Evolutionary conservation across 2,888 invertebrate genomes (phyloP).

Genomic region (Formica aserva): DNA sequence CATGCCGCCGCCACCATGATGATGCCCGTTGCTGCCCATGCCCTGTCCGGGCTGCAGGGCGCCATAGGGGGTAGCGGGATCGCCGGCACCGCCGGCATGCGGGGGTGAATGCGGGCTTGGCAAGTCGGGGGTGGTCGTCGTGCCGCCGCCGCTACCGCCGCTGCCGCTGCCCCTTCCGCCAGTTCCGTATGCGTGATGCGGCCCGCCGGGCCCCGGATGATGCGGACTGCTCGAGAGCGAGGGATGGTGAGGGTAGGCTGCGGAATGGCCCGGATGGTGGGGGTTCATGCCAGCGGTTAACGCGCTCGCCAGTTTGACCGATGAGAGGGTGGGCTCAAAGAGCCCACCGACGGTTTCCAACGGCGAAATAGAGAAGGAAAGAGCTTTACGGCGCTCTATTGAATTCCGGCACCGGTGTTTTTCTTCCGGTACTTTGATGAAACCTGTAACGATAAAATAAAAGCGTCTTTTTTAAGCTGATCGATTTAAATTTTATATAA

Average conservation of each 20-base stretch:
- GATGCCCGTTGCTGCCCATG: constrained; percentile 84
- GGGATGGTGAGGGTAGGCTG: constrained; percentile 87
- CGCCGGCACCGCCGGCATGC: constrained; percentile 79
- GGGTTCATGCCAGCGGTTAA: constrained; percentile 95
- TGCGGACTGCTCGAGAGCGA: constrained; percentile 86
- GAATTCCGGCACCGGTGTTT: constrained; percentile 73
- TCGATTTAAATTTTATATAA: neutral
- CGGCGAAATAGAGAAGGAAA: constrained; percentile 74
- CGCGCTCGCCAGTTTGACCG: constrained; percentile 95
- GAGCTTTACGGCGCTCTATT: constrained; percentile 52
- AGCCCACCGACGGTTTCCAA: constrained; percentile 84
- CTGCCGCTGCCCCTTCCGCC: constrained; percentile 75
- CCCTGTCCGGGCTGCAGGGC: constrained; percentile 80
- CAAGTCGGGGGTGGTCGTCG: constrained; percentile 84
- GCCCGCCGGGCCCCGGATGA: constrained; percentile 83
- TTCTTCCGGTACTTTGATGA: constrained; percentile 75
- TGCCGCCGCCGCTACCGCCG: constrained; percentile 81
- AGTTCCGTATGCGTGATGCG: constrained; percentile 84
- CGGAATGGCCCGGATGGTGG: constrained; percentile 89
- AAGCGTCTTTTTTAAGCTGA: neutral
- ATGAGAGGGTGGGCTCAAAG: constrained; percentile 86
- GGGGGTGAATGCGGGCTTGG: constrained; percentile 85
- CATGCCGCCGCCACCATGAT: constrained; percentile 83
- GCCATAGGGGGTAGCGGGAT: constrained; percentile 77
- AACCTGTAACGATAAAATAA: constrained; percentile 78